Evolutionary conservation across 2,888 invertebrate genomes (phyloP).

Genomic region (Metallyticus violacea): DNA sequence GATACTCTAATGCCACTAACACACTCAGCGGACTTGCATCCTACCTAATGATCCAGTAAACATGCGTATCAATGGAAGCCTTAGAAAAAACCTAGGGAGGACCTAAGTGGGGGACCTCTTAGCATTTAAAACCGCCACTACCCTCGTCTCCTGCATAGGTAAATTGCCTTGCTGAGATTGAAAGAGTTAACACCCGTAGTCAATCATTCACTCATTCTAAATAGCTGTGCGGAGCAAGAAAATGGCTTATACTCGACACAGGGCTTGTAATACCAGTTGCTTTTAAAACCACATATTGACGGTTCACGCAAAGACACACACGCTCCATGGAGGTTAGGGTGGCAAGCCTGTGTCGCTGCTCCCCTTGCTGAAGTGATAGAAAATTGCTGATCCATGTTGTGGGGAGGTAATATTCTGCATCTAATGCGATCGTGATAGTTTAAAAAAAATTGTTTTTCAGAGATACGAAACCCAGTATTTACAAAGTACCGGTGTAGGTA

Average conservation of each 20-base stretch:
- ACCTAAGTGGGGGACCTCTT: background rate
- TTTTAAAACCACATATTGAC: background rate
- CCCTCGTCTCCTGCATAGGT: background rate
- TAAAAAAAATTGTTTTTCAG: background rate
- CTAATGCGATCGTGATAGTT: background rate
- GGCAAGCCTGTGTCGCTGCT: background rate
- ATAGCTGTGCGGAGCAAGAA: background rate
- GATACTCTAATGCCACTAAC: too few species aligned
- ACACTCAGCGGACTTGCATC: too few species aligned
- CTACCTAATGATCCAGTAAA: background rate
- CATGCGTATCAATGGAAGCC: background rate
- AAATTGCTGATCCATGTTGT: background rate
- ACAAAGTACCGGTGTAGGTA: too few species aligned
- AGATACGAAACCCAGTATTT: background rate
- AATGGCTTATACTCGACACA: background rate
- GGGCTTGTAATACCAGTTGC: background rate
- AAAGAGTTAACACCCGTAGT: conserved; percentile 1
- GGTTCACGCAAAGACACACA: background rate
- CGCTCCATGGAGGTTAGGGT: background rate
- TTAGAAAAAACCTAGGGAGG: background rate
- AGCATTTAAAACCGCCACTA: background rate
- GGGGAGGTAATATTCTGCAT: background rate
- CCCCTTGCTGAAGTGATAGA: background rate
- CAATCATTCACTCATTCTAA: conserved; percentile 8
- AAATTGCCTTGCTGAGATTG: background rate